Base-by-base conservation (phyloP, 2,888 invertebrate species). In the Orchesella flavescens region DNA sequence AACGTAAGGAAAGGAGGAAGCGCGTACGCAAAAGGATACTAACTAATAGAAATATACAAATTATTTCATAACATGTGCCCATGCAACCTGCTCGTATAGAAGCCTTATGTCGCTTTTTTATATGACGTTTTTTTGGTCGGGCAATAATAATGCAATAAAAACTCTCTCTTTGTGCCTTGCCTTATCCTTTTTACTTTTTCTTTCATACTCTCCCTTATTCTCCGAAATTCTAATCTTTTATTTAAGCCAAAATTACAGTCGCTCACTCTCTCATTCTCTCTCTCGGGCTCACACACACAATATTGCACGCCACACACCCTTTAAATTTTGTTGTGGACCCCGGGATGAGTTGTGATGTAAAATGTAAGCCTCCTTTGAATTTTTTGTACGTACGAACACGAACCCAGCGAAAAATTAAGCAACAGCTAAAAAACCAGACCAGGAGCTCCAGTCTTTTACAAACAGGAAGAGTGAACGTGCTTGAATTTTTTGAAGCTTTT, bases 141-240 rank as follows among this genome's bases (percentile, higher is more conserved):
- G 34, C 34, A 49, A 24, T 49, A 53, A 65, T 74, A 55, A 76
- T 66, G 76, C 66, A 76, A 78, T 78, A 78, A 78, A 77, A 78
- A 77, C 44, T 23, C 59, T 10, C 61, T 46, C 21, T 65, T 5
- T 49, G 24, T 10, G 59, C 34, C 59, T 23, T 78, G 23, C 77
- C 46, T 34, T 34, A 34, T 34, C 34, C 34, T 34, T 34, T 34
- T 34, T 34, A 34, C 34, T 17, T 53, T 73, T 72, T 72, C 43
- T 72, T 17, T 17, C 44, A 19, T 59, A 43, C 63, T 17, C 46
- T 72, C 43, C 57, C 19, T 17, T 59, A 19, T 59, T 57, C 63
- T 17, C 46, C 13, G 63, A 76, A 65, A 66, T 59, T 69, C 61
- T 69, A 49, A 78, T 78, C 69, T 78, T 78, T 78, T 78, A 78